Evolutionary conservation across 37 sponge, comb jelly and placozoan genomes (phyloP).

Genomic region (Petrosia ficiformis): DNA sequence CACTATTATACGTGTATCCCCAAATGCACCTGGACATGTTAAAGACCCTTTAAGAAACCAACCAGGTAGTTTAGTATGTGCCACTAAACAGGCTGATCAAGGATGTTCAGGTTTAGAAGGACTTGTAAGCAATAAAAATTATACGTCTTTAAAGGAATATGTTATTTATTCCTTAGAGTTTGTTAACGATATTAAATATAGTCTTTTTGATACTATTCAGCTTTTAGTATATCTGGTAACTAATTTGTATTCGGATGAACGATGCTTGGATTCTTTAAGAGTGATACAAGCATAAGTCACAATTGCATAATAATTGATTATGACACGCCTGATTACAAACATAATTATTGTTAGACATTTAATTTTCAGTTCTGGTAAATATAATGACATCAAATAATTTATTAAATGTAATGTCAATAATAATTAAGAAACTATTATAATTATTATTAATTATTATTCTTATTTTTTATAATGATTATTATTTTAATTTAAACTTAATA

Average conservation of each 20-base stretch:
- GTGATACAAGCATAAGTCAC: slow-evolving; percentile 6
- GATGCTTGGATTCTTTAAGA: slow-evolving; percentile 60
- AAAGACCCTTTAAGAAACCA: slow-evolving; percentile 30
- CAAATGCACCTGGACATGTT: slow-evolving; percentile 66
- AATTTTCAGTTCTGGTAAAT: no score
- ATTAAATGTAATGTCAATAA: no score
- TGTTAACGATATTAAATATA: slow-evolving; percentile 31
- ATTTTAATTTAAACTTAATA: no score
- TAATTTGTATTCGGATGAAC: slow-evolving; percentile 41
- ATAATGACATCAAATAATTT: no score
- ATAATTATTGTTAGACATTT: no score
- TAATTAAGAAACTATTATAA: no score
- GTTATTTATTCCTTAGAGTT: slow-evolving; percentile 19
- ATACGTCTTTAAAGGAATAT: slow-evolving; percentile 39
- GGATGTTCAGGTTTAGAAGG: slow-evolving; percentile 32
- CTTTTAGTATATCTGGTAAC: slow-evolving; percentile 43
- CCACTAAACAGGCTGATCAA: slow-evolving; percentile 69
- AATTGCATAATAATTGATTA: no score
- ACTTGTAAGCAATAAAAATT: slow-evolving; percentile 60
- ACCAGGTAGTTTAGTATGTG: neutral
- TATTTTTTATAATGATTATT: no score
- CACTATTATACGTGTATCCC: slow-evolving; percentile 46
- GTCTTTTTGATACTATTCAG: slow-evolving; percentile 26
- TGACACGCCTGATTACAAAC: no score
- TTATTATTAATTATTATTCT: no score